These are phyloP conservation scores for Pangasius macronema DNA, from an alignment of 2,797 vertebrate genomes.

Conservation along the genomic window DNA sequence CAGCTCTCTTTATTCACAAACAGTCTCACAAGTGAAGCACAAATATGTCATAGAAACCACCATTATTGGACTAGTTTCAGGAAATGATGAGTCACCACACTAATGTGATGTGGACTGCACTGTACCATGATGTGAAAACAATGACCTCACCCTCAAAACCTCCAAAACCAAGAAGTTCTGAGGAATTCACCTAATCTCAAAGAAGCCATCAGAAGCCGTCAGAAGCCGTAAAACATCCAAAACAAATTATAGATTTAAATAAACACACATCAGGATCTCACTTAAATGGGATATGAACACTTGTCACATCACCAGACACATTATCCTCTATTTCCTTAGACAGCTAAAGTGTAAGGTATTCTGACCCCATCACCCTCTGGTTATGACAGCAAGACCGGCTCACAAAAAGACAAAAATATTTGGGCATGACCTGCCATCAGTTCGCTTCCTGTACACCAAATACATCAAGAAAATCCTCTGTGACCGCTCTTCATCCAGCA, in stretches of 20 bases:
- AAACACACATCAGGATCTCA: background rate
- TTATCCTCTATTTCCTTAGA: background rate
- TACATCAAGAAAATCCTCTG: background rate
- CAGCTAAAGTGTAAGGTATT: background rate
- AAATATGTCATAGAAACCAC: background rate
- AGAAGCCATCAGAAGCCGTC: background rate
- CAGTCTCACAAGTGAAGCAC: too few species aligned
- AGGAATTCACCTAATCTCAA: background rate
- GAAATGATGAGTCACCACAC: conserved; percentile 1
- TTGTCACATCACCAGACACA: background rate
- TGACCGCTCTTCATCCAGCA: background rate
- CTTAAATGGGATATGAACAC: background rate
- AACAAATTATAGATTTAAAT: background rate
- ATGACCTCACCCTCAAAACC: background rate
- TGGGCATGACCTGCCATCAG: background rate
- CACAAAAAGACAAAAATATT: background rate
- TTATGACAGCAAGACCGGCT: background rate
- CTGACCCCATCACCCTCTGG: background rate
- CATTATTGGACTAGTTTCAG: background rate
- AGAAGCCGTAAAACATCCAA: too few species aligned
- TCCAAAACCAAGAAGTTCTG: background rate
- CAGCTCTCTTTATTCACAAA: conserved; percentile 6
- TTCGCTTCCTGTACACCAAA: background rate
- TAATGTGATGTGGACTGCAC: background rate
- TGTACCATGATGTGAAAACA: conserved; percentile 1